These are phyloP conservation scores for Harpagifer antarcticus DNA, from an alignment of 2,797 vertebrate species.

Conservation along the genomic window DNA sequence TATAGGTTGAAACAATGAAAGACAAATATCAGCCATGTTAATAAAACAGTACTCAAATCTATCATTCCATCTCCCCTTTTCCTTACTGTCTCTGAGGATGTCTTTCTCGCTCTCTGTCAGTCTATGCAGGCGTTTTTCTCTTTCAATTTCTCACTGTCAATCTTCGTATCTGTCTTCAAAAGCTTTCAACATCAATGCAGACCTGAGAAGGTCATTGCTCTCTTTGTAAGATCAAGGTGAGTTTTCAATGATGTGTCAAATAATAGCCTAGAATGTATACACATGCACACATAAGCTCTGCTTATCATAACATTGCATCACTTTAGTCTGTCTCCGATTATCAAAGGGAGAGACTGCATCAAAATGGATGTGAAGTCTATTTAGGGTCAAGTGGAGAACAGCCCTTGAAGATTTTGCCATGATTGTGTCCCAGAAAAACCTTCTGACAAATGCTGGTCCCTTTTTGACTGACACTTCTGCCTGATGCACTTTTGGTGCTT, in stretches of 20 bases:
- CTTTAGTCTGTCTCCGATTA: conserved; percentile 26
- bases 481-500: conserved; percentile 29
- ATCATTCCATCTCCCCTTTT: conserved; percentile 41
- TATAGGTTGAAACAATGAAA: conserved; percentile 56
- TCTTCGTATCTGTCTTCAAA: conserved; percentile 38
- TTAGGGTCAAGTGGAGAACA: conserved; percentile 34
- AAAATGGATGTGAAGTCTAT: conserved; percentile 38
- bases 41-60: conserved; percentile 58
- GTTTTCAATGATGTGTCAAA: conserved; percentile 21
- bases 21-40: conserved; percentile 69
- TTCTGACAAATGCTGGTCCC: conserved; percentile 6
- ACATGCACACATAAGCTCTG: conserved; percentile 18
- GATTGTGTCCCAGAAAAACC: conserved; percentile 41
- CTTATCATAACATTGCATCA: conserved; percentile 38
- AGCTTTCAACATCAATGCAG: conserved; percentile 36
- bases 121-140: neutral
- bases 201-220: conserved; percentile 30
- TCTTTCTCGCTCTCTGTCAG: conserved; percentile 22
- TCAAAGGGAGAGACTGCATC: conserved; percentile 4
- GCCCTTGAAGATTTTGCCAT: conserved; percentile 45
- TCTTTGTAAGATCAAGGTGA: conserved; percentile 51
- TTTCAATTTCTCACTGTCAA: conserved; percentile 46
- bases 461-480: conserved; percentile 42
- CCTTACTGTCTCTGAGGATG: conserved; percentile 16
- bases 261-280: conserved; percentile 1